Percentiles rank a stretch among this genome's conserved stretches.
Conservation (phyloP, 2,888 invertebrate genomes). For the Priapulus caudatus region DNA sequence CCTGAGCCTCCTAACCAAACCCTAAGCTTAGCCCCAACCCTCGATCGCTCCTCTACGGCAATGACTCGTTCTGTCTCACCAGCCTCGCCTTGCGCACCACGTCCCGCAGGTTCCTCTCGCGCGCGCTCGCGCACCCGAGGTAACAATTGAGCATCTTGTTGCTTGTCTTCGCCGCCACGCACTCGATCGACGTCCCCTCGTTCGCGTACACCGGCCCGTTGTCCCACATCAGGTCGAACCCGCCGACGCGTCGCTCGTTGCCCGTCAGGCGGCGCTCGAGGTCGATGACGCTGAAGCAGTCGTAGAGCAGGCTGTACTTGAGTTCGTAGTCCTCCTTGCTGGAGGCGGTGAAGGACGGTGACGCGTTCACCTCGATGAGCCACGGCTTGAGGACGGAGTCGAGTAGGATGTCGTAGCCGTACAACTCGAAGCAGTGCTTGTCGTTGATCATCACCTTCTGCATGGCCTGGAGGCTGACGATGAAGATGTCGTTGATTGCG, state of each 20-base stretch:
- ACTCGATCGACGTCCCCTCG: slow-evolving; percentile 28
- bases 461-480: slow-evolving; percentile 46
- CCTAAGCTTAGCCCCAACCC: too few relatives aligned
- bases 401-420: slow-evolving; percentile 50
- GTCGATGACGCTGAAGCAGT: slow-evolving; percentile 48
- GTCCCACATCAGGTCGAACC: slow-evolving; percentile 49
- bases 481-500: slow-evolving; percentile 45
- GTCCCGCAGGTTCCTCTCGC: neutral
- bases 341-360: slow-evolving; percentile 49
- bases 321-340: slow-evolving; percentile 48
- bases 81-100: neutral
- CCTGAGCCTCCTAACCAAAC: too few relatives aligned
- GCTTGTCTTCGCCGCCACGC: slow-evolving; percentile 4
- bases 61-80: too few relatives aligned
- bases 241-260: slow-evolving; percentile 47
- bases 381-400: slow-evolving; percentile 48
- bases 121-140: slow-evolving; percentile 16
- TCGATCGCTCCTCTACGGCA: too few relatives aligned
- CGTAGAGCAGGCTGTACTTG: slow-evolving; percentile 48
- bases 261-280: slow-evolving; percentile 46
- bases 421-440: slow-evolving; percentile 51
- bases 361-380: slow-evolving; percentile 51
- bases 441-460: slow-evolving; percentile 45
- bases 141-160: neutral
- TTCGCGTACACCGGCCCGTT: slow-evolving; percentile 43